Evolutionary conservation across 2,888 invertebrate genomes (phyloP).

Genomic region (Nemapogon koenigi): DNA sequence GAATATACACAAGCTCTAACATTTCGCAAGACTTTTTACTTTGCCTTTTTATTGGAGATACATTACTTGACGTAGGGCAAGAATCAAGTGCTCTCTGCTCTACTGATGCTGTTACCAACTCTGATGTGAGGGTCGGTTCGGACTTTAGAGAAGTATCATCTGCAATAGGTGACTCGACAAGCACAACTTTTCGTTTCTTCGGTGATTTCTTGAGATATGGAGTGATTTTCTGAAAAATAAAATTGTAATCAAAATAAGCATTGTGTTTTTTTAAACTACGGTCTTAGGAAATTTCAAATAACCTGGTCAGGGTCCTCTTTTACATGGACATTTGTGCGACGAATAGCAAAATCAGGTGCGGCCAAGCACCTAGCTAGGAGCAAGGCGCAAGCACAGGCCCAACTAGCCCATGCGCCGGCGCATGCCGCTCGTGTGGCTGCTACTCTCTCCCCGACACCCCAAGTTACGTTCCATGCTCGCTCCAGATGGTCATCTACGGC

Average conservation of each 20-base stretch:
- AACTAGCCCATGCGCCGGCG: constrained; percentile 42
- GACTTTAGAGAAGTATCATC: constrained; percentile 37
- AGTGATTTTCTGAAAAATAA: constrained; percentile 37
- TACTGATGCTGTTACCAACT: constrained; percentile 38
- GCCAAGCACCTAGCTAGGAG: constrained; percentile 43
- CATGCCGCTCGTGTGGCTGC: constrained; percentile 36
- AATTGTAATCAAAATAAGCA: not conserved
- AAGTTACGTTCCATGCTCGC: constrained; percentile 27
- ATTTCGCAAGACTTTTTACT: constrained; percentile 21
- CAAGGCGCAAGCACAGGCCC: constrained; percentile 43
- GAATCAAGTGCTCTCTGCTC: constrained; percentile 28
- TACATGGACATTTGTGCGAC: constrained; percentile 33
- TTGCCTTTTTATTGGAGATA: constrained; percentile 28
- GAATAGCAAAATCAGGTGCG: constrained; percentile 44
- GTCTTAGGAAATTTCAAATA: constrained; percentile 1
- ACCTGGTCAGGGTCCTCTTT: constrained; percentile 40
- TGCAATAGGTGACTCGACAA: constrained; percentile 12
- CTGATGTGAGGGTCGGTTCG: constrained; percentile 45
- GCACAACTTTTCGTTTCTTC: not conserved
- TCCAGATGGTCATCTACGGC: constrained; percentile 34
- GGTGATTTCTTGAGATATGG: constrained; percentile 34
- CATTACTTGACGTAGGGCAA: constrained; percentile 31
- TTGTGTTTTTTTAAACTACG: not conserved
- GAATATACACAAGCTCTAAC: constrained; percentile 34
- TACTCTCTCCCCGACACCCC: constrained; percentile 34